Conservation (phyloP, 2,888 invertebrate genomes). For the Sinohyriopsis cumingii region DNA sequence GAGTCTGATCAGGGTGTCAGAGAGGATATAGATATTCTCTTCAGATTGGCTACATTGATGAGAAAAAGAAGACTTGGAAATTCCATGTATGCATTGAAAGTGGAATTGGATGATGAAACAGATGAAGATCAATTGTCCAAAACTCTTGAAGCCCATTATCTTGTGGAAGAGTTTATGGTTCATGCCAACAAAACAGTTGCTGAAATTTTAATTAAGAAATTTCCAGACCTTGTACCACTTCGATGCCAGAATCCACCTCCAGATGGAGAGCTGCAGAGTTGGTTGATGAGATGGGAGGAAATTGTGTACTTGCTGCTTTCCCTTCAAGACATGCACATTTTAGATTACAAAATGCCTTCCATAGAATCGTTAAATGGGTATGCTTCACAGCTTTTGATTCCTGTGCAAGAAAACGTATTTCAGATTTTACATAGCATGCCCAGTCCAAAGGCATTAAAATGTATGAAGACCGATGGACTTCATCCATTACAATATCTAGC, state of each 20-base stretch:
- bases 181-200: slow-evolving; percentile 37
- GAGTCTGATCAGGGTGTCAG: background rate
- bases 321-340: slow-evolving; percentile 25
- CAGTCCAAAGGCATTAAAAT: background rate
- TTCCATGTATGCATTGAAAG: slow-evolving; percentile 30
- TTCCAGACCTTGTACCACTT: slow-evolving; percentile 28
- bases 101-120: slow-evolving; percentile 21
- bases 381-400: too few species aligned
- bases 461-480: slow-evolving; percentile 10
- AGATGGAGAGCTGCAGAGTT: slow-evolving; percentile 25
- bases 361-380: too few species aligned
- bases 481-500: slow-evolving; percentile 20
- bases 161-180: slow-evolving; percentile 47
- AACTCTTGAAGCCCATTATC: slow-evolving; percentile 35
- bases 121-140: slow-evolving; percentile 12
- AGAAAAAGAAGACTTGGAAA: slow-evolving; percentile 26
- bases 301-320: slow-evolving; percentile 26
- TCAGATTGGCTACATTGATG: slow-evolving; percentile 20
- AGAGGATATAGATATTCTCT: slow-evolving; percentile 12
- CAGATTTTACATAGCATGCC: too few species aligned
- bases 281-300: slow-evolving; percentile 17
- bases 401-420: too few species aligned
- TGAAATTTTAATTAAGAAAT: slow-evolving; percentile 16
- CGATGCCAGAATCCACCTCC: slow-evolving; percentile 38
- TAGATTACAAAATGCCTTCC: background rate